A percentile compares a stretch with the other conserved stretches of the same genome.
These are phyloP conservation scores for Ptychadena robeensis DNA, from an alignment of 2,797 vertebrate species.

Conservation along the genomic window DNA sequence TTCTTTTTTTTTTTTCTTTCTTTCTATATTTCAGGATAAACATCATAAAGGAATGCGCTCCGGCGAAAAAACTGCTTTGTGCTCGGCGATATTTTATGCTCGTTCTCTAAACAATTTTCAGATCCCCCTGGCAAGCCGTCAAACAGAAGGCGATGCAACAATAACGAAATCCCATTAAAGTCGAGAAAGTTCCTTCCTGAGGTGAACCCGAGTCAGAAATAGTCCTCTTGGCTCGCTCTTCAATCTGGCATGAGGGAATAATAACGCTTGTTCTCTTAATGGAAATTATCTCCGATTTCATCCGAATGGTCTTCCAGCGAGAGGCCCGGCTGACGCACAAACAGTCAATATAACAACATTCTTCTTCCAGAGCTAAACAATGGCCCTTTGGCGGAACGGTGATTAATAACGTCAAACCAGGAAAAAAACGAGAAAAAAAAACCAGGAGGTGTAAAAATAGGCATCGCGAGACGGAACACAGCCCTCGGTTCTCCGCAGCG, in stretches of 20 bases:
- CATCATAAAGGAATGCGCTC: conserved; percentile 78
- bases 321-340: conserved; percentile 80
- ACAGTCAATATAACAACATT: conserved; percentile 84
- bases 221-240: conserved; percentile 86
- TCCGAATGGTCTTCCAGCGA: conserved; percentile 83
- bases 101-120: conserved; percentile 85
- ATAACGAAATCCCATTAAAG: conserved; percentile 97
- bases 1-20: conserved; percentile 58
- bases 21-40: conserved; percentile 83
- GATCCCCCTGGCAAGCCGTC: conserved; percentile 83
- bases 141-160: conserved; percentile 96
- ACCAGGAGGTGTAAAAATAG: conserved; percentile 85
- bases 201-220: conserved; percentile 94
- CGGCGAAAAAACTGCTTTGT: conserved; percentile 75
- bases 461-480: conserved; percentile 73
- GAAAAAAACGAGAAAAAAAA: conserved; percentile 86
- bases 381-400: conserved; percentile 75
- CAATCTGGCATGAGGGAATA: conserved; percentile 84
- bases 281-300: conserved; percentile 89
- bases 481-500: conserved; percentile 72
- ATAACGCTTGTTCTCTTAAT: conserved; percentile 89
- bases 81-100: conserved; percentile 83
- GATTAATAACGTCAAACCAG: conserved; percentile 79
- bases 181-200: conserved; percentile 97
- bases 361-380: conserved; percentile 81